phyloP scores from a whole-genome alignment of 2,888 invertebrate genomes.

The Drosophila nigricruria region DNA sequence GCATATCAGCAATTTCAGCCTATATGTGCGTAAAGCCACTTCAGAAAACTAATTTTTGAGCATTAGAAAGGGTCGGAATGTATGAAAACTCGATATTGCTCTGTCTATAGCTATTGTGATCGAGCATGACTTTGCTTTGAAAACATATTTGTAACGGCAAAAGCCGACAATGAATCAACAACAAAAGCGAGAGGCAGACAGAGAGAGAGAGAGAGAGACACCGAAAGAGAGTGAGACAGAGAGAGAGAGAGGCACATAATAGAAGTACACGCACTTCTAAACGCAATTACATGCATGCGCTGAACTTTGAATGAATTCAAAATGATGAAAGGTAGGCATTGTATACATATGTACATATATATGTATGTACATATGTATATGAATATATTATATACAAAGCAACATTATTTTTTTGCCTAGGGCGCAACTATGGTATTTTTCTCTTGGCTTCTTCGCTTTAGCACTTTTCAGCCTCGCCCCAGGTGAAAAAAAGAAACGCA shows the following conservation, averaged over 20 bases:
- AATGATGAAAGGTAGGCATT: constrained; percentile 33
- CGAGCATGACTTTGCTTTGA: constrained; percentile 77
- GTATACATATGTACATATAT: not conserved
- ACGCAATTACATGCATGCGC: constrained; percentile 71
- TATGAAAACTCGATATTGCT: constrained; percentile 24
- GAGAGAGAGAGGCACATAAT: constrained; percentile 31
- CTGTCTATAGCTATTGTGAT: constrained; percentile 64
- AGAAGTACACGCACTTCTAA: constrained; percentile 76
- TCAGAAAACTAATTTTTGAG: constrained; percentile 71
- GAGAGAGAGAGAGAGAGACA: constrained; percentile 13
- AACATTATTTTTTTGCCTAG: constrained; percentile 35
- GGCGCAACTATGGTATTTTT: constrained; percentile 35
- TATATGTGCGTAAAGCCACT: constrained; percentile 54
- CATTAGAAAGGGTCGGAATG: constrained; percentile 66
- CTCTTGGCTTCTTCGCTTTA: constrained; percentile 34
- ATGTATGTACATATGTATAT: not conserved
- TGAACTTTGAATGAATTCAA: constrained; percentile 56
- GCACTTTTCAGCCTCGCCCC: constrained; percentile 50
- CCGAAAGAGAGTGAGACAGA: constrained; percentile 10
- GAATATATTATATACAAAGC: constrained; percentile 30
- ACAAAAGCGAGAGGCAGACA: constrained; percentile 52
- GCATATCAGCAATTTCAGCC: constrained; percentile 55
- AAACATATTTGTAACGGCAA: constrained; percentile 79
- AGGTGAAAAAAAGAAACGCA: constrained; percentile 49
- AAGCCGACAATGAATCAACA: constrained; percentile 62